phyloP scores from a whole-genome alignment of 2,113 vertebrate genomes.

The Agapornis roseicollis region DNA sequence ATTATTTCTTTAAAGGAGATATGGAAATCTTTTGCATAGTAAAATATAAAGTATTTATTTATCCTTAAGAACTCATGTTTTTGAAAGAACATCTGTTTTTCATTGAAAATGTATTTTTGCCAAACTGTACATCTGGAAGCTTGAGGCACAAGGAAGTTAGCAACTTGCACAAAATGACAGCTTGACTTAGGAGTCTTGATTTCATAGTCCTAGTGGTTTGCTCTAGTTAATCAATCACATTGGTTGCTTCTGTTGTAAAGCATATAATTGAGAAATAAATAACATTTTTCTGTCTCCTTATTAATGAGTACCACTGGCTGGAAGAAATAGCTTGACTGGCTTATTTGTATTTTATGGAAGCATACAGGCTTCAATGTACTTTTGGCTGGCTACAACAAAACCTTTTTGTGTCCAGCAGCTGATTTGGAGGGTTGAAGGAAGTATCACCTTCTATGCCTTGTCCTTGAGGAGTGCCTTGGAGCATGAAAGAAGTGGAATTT shows the following conservation, averaged over 20 bases:
- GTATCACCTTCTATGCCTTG: not conserved
- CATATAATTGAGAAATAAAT: conserved; percentile 53
- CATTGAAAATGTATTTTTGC: conserved; percentile 65
- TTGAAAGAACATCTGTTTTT: conserved; percentile 68
- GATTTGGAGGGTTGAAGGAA: not conserved
- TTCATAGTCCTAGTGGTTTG: conserved; percentile 34
- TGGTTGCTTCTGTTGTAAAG: conserved; percentile 49
- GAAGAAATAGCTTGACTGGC: not conserved
- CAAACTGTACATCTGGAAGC: conserved; percentile 66
- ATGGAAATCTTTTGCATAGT: conserved; percentile 21
- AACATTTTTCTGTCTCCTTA: conserved; percentile 7
- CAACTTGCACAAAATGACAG: conserved; percentile 4
- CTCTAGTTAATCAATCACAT: conserved; percentile 33
- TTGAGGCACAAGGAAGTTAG: conserved; percentile 56
- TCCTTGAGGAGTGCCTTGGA: not conserved
- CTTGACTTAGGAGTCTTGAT: conserved; percentile 39
- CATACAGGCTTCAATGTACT: not conserved
- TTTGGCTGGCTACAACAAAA: not conserved
- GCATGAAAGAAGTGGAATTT: not conserved
- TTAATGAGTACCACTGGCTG: not conserved
- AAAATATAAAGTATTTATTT: conserved; percentile 69
- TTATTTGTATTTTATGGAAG: not conserved
- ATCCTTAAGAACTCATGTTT: conserved; percentile 58
- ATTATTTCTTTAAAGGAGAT: conserved; percentile 51
- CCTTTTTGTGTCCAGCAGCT: not conserved